Base-by-base conservation (phyloP, 2,888 invertebrate species). In the Alloplasta piceator region DNA sequence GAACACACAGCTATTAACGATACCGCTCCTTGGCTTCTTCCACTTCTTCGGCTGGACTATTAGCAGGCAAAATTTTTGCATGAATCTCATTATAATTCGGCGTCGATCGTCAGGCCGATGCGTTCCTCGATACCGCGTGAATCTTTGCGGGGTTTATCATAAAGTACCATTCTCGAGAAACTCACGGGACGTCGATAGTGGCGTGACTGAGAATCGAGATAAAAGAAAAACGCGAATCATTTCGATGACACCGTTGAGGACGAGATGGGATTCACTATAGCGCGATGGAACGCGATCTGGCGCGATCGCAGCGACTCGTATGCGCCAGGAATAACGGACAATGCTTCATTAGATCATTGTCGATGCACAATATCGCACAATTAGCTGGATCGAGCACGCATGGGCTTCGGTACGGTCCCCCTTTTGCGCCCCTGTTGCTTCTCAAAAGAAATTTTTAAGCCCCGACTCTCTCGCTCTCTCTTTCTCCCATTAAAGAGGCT, bases 341-440 rank as follows among this genome's bases (percentile, higher is more conserved):
- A 91, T 91, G 90, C 88, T 91, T 90, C 90, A 90, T 90, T 91
- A 90, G 88, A 91, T 90, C 87, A 91, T 91, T 91, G 91, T 91
- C 87, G 89, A 85, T 88, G 88, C 87, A 90, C 90, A 90, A 90
- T 90, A 90, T 90, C 90, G 85, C 86, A 90, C 90, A 90, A 90
- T 90, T 90, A 90, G 90, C 90, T 84, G 83, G 88, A 68, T 72
- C 76, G 72, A 26, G 63, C 36, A 71, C 77, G 68, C 80, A 83
- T 79, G 81, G 48, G 83, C 70, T 80, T 70, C 68, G 68, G 61
- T 68, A 67, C 67, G 61, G 78, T 50, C 63, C 72, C 39, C 76
- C n/a, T 10, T 58, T 26, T 58, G 16, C 39, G 71, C 48, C 67
- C 78, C 64, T 66, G 63, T 63, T 55, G 55, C 39, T 56, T 77